Base-by-base conservation (phyloP, 92 coral and sea anemone species). In the Scolanthus callimorphus region DNA sequence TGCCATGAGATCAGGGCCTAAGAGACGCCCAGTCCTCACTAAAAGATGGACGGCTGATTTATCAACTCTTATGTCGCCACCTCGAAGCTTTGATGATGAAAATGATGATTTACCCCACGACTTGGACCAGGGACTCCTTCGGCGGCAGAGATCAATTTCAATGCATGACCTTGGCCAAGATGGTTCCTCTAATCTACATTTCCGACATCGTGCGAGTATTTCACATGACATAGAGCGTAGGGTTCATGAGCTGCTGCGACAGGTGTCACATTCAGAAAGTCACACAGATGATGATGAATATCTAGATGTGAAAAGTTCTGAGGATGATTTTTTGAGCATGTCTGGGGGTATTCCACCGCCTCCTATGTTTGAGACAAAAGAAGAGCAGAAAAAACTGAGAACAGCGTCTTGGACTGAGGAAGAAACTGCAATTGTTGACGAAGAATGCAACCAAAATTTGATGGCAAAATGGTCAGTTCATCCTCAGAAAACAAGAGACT, bases 21-120 rank as follows among this genome's bases (percentile, higher is more conserved):
- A 29, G 13, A 27, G 17, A 17, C 57, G 80, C 45, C 86, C 81
- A 2, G 84, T 85, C 11, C 69, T 76, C 4, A 63, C 39, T 29
- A 88, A 83, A 44, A 65, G 96, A 3, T 88, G 96, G 96, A 54
- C 96, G 25, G 87, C 91, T 11, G 91, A 84, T 63, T 79, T 63
- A 17, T 41, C 64, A 1, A 59, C 66, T 45, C 65, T 83, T 56
- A n/a, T 69, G 41, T 63, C 90, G 25, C 24, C 62, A n/a, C 62
- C 64, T 8, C 41, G 17, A 23, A 47, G 11, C 2, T 34, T 3
- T 52, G 73, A 70, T 1, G 56, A 38, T 6, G 27, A 48, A 11
- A 31, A 44, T 39, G 62, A 70, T 47, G 47, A 43, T 23, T 20
- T 46, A 20, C 34, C 15, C 10, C 23, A 28, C 10, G 20, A 15